Evolutionary conservation across 2,797 vertebrate genomes (phyloP), one percentile per base, ranked within the genome.

Genomic region (Clarias platycephalus): DNA sequence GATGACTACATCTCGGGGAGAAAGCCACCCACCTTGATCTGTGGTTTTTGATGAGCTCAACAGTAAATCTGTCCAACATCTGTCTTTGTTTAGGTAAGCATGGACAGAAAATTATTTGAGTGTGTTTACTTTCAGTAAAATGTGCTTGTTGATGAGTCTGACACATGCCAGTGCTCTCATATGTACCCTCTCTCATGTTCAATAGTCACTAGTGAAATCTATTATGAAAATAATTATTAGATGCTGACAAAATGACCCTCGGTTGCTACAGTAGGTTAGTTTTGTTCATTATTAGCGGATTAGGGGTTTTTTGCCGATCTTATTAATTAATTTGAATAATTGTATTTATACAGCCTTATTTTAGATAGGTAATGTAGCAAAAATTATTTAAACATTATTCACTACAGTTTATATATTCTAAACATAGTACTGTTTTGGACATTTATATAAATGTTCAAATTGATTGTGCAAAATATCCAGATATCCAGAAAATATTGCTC

Each of bases 21-120:
- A 88, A 82, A 85, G 81, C 83, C 81, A 72, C 85, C 84, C 58
- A 87, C 83, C 83, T 80, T 74, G 82, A 74, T 60, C 80, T 76
- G 62, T 67, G 67, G 85, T 88, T 86, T 89, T 82, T 87, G 74
- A 84, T 87, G 84, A 89, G 82, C 83, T 90, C 88, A 88, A 89
- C 85, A 89, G 79, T 86, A 86, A 85, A 85, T 83, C 81, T 82
- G 66, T 80, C 77, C 76, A 86, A 81, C 80, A 66, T 53, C 80
- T 72, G 67, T 82, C 66, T 86, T 83, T 62, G 81, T 87, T 85
- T 68, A 88, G 90, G 87, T 82, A 78, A 72, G 88, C 90, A 66
- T 34, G 31, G 60, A 16, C 31, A 77, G 24, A 63, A 80, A 77
- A 86, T 67, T 80, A 83, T 83, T 84, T 89, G 86, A 91, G 64